Evolutionary conservation across 2,113 vertebrate species (phyloP), one percentile per base, ranked within the genome.

Genomic region (Strigops habroptila): DNA sequence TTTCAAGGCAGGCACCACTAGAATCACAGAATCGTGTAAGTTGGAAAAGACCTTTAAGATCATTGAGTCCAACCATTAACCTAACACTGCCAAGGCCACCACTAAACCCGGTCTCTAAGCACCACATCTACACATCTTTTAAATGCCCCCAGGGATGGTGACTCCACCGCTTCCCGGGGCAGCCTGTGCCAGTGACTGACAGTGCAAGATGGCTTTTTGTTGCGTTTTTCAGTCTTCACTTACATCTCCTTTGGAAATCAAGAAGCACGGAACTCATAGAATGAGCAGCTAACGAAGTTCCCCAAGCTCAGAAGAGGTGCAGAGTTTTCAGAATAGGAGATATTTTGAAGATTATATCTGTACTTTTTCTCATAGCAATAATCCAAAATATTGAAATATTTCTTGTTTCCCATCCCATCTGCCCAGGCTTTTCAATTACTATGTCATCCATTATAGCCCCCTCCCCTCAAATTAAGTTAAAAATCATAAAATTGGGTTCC

Each of bases 1-100:
- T 18, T 78, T 59, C 31, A 49, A 74, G 46, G 17, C 28, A 27
- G 39, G 23, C 19, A 49, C 0, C 1, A 49, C 44, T 21, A 87
- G 30, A 68, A 70, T 53, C 46, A 91, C 6, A 37, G 37, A 46
- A 69, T 43, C 21, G 57, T 21, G 14, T 21, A 25, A 13, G 18
- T 1, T 53, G 41, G 37, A 86, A 71, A 68, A 52, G 6, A 79
- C 4, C 27, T 19, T 39, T 31, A 46, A 75, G 18, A 14, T 18
- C 81, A 63, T 33, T 0, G 1, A 86, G 14, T 44, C 27, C n/a
- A 63, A 12, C 25, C 1, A 0, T 14, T 30, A 70, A 70, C 41
- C 12, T 21, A 44, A 39, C n/a, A 31, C 6, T 44, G 4, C 24
- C 23, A 63, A 75, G 10, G 35, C 28, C 35, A 43, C n/a, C 17